phyloP scores from a whole-genome alignment of 2,797 vertebrate species.

The Phataginus tetradactyla region DNA sequence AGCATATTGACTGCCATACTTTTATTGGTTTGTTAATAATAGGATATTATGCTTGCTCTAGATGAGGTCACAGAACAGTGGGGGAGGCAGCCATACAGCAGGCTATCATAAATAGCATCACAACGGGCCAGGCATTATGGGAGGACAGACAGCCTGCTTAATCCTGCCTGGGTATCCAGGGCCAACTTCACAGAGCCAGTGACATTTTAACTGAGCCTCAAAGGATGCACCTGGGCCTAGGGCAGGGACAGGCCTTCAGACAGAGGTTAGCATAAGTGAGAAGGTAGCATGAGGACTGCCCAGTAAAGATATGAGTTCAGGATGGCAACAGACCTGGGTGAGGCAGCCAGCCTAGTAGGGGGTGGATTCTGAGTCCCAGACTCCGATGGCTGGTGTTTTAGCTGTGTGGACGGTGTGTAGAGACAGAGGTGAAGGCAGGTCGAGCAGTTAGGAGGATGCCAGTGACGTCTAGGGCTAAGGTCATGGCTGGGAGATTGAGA shows the following conservation, averaged over 20 bases:
- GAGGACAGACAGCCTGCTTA: background rate
- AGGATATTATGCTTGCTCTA: background rate
- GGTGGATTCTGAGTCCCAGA: background rate
- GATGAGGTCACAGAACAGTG: background rate
- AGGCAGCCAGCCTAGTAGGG: background rate
- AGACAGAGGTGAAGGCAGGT: background rate
- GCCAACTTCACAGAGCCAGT: fast-evolving
- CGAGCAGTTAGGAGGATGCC: background rate
- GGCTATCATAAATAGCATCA: background rate
- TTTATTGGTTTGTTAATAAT: background rate
- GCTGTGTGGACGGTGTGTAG: background rate
- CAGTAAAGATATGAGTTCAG: fast-evolving
- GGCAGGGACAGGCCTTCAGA: background rate
- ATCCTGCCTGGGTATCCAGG: background rate
- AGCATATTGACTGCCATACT: background rate
- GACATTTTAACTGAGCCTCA: background rate
- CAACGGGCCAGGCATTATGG: fast-evolving
- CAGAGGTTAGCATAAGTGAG: background rate
- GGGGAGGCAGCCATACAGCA: too few relatives aligned
- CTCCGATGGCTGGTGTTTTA: too few relatives aligned
- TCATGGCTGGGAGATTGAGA: background rate
- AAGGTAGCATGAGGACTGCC: background rate
- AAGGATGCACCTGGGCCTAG: background rate
- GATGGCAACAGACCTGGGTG: fast-evolving
- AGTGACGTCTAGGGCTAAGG: background rate